Evolutionary conservation across 2,797 vertebrate species (phyloP).

Genomic region (Cyclura pinguis): DNA sequence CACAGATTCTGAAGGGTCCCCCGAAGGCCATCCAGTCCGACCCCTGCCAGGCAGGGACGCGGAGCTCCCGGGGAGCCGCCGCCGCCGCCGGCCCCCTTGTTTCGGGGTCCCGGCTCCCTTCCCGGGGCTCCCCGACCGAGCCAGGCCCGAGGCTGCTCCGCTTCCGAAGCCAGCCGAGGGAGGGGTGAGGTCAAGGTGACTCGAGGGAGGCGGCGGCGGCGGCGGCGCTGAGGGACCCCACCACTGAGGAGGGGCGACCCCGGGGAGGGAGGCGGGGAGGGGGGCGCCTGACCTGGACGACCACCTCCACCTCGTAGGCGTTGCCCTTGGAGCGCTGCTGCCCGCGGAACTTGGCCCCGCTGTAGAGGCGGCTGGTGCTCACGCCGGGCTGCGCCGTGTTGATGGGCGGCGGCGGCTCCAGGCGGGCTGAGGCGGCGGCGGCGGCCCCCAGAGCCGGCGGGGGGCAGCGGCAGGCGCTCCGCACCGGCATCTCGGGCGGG

Average conservation of each 20-base stretch:
- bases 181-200: not conserved
- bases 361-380: constrained; percentile 92
- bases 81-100: too few relatives aligned
- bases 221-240: too few relatives aligned
- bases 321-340: constrained; percentile 98
- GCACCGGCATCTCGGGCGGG: constrained; percentile 89
- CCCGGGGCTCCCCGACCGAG: too few relatives aligned
- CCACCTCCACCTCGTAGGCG: constrained; percentile 97
- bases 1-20: not conserved
- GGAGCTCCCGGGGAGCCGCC: not conserved
- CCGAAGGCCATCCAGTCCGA: not conserved
- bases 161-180: too few relatives aligned
- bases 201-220: too few relatives aligned
- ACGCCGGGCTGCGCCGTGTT: constrained; percentile 95
- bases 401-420: constrained; percentile 94
- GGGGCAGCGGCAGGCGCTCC: constrained; percentile 82
- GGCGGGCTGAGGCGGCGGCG: constrained; percentile 74
- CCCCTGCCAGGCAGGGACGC: too few relatives aligned
- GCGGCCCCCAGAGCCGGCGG: constrained; percentile 66
- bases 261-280: not conserved
- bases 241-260: too few relatives aligned
- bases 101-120: too few relatives aligned
- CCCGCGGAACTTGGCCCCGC: constrained; percentile 95
- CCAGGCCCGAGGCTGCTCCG: too few relatives aligned
- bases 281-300: constrained; percentile 89